phyloP scores from a whole-genome alignment of 1,140 invertebrate genomes.

The Pseudoatta argentina region DNA sequence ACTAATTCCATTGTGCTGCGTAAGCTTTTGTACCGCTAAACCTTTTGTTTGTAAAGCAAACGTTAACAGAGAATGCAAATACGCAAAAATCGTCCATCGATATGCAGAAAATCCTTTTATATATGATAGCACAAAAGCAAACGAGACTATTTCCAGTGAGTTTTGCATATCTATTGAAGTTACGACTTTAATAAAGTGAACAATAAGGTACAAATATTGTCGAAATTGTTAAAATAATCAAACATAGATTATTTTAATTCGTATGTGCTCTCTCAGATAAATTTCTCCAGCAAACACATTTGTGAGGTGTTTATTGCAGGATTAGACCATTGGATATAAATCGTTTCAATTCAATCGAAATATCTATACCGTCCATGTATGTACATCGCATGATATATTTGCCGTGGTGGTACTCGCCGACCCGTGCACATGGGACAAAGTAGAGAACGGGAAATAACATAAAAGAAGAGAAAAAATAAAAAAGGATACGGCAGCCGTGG shows the following conservation, averaged over 20 bases:
- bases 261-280: neutral
- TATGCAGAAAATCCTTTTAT: constrained; percentile 23
- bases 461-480: neutral
- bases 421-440: constrained; percentile 10
- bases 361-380: neutral
- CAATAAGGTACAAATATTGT: neutral
- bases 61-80: constrained; percentile 36
- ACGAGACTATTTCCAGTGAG: neutral
- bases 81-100: constrained; percentile 18
- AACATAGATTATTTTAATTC: neutral
- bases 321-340: neutral
- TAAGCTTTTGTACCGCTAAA: constrained; percentile 6
- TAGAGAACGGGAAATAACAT: constrained; percentile 29
- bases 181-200: too few species aligned
- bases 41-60: constrained; percentile 41
- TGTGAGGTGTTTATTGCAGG: neutral
- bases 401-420: neutral
- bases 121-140: constrained; percentile 5
- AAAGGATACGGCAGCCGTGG: constrained; percentile 1
- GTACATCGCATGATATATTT: constrained; percentile 18
- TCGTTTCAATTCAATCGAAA: constrained; percentile 26
- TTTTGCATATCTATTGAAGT: neutral
- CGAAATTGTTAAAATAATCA: neutral
- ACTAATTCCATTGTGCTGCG: constrained; percentile 29
- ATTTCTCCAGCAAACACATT: neutral